Evolutionary conservation across 1,140 invertebrate species (phyloP).

Genomic region (Solenopsis invicta): DNA sequence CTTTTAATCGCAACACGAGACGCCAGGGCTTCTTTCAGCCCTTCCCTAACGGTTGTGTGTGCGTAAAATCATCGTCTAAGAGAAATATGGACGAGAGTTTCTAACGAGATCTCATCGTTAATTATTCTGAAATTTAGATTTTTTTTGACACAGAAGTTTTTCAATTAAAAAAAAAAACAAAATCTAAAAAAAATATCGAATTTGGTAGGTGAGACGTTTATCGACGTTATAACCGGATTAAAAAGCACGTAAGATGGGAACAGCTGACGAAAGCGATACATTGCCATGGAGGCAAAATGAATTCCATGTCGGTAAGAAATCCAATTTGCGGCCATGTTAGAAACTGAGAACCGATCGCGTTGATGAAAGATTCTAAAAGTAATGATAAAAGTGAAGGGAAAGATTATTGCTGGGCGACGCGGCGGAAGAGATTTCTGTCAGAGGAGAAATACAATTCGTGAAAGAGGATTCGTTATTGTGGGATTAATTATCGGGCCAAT

Average conservation of each 20-base stretch:
- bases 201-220: background rate
- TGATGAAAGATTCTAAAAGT: constrained; percentile 49
- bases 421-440: background rate
- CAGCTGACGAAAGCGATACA: constrained; percentile 21
- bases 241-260: constrained; percentile 27
- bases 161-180: background rate
- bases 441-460: constrained; percentile 9
- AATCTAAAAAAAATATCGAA: background rate
- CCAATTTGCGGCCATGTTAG: constrained; percentile 59
- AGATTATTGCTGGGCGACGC: constrained; percentile 1
- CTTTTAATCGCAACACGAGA: constrained; percentile 14
- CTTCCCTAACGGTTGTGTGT: background rate
- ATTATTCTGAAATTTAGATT: constrained; percentile 8
- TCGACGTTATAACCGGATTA: background rate
- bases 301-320: constrained; percentile 62
- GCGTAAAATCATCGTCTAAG: background rate
- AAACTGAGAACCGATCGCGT: constrained; percentile 20
- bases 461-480: constrained; percentile 17
- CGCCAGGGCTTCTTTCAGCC: constrained; percentile 1
- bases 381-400: constrained; percentile 20
- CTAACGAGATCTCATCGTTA: background rate
- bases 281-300: background rate
- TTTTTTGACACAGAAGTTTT: background rate
- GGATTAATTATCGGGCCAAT: constrained; percentile 36
- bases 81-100: background rate